These are phyloP conservation scores for Malacosoma neustria DNA, from an alignment of 2,888 invertebrate species.

Conservation along the genomic window DNA sequence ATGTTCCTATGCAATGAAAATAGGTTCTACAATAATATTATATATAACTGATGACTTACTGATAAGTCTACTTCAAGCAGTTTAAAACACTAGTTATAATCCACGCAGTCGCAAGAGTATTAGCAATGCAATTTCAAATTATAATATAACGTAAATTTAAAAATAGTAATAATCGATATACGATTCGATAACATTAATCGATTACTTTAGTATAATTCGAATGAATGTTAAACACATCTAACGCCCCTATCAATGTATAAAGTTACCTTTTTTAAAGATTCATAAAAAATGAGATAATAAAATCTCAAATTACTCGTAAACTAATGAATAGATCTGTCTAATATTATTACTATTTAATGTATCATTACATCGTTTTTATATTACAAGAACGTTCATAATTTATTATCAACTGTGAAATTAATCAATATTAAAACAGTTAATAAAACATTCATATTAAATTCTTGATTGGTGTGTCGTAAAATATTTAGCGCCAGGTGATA, in stretches of 20 bases:
- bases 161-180: neutral
- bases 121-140: no score
- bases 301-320: conserved; percentile 10
- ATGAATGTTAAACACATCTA: neutral
- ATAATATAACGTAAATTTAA: neutral
- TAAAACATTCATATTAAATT: conserved; percentile 14
- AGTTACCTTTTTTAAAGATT: neutral
- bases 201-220: neutral
- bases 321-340: conserved; percentile 22
- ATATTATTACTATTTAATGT: conserved; percentile 21
- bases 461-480: conserved; percentile 3
- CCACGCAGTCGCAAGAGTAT: no score
- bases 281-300: conserved; percentile 3
- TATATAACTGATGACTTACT: no score
- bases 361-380: conserved; percentile 19
- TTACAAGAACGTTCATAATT: conserved; percentile 23
- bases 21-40: no score
- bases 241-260: neutral
- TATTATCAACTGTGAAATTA: conserved; percentile 20
- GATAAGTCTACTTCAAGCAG: no score
- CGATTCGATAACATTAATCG: neutral
- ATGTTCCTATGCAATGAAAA: no score
- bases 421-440: conserved; percentile 28
- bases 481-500: conserved; percentile 2
- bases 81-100: no score